These are phyloP conservation scores for Sphecodes monilicornis DNA, from an alignment of 2,888 invertebrate genomes.

Conservation along the genomic window DNA sequence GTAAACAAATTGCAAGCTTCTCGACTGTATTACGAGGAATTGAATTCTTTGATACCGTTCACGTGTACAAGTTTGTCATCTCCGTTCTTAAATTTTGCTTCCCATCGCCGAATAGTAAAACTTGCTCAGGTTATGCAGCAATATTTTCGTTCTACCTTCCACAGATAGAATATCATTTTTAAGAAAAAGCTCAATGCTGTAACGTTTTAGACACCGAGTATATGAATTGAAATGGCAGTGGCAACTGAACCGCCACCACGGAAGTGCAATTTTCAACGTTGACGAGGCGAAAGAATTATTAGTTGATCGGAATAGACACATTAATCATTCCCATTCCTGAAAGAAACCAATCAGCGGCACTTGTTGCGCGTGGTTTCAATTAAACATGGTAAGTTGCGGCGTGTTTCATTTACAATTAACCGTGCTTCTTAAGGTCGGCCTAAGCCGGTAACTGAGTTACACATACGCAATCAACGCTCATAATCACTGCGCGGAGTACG, in stretches of 20 bases:
- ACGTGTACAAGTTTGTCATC: no score
- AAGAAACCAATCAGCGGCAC: constrained; percentile 70
- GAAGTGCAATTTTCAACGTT: constrained; percentile 31
- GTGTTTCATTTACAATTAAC: constrained; percentile 73
- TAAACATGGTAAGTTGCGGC: constrained; percentile 71
- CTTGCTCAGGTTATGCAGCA: no score
- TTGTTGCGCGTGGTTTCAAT: constrained; percentile 73
- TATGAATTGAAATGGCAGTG: background rate
- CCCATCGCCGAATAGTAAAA: no score
- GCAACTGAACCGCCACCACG: constrained; percentile 6
- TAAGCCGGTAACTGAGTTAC: constrained; percentile 67
- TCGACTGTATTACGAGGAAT: background rate
- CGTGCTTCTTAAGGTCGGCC: constrained; percentile 65
- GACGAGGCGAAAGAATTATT: constrained; percentile 43
- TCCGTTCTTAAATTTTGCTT: no score
- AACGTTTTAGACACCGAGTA: background rate
- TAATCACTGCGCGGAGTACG: constrained; percentile 61
- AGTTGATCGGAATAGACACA: constrained; percentile 60
- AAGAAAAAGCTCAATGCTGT: background rate
- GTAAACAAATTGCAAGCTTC: no score
- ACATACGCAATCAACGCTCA: constrained; percentile 69
- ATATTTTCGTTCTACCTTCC: no score
- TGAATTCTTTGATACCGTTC: background rate
- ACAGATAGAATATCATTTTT: background rate
- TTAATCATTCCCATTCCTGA: constrained; percentile 65